Evolutionary conservation across 2,797 vertebrate genomes (phyloP), one percentile per base, ranked within the genome.

Genomic region (Rhinichthys osculus): DNA sequence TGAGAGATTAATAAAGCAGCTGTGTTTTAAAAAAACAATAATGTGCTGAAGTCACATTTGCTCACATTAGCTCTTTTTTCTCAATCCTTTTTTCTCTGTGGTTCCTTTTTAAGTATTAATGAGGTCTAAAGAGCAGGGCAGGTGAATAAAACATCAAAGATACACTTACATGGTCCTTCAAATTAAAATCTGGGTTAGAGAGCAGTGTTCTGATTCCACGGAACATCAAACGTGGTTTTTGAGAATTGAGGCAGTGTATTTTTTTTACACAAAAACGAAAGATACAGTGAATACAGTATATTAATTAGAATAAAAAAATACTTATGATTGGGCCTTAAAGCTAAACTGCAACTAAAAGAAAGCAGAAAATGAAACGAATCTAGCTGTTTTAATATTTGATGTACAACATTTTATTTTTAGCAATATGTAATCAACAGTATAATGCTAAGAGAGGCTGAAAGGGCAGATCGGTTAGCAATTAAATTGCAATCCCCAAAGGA

Each of bases 61-160:
- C 33, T 64, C 83, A 42, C 85, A 67, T 82, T 64, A 82, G n/a
- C 35, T 40, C 16, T 80, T 81, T 81, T 78, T 82, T 54, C 78
- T 77, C 57, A 73, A 50, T 67, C 52, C 35, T 50, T 69, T 71
- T 82, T 84, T 81, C 79, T 82, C 72, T 66, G 57, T 44, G 57
- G 40, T 30, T 86, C 50, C 42, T 50, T 64, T 78, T 90, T 44
- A 85, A 84, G 77, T 83, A 89, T 87, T 90, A 74, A 87, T 87
- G 78, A 52, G 69, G 62, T 77, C 86, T 89, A 89, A 91, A 91
- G 86, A 83, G 82, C 71, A 82, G 9, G 21, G 70, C 23, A 74
- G 66, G 71, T 88, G 81, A 85, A 90, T 89, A 88, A 89, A 89
- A 89, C 89, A 89, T 89, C 83, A 89, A 91, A 86, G 88, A 23